Conservation (phyloP, 2,113 vertebrate genomes). For the Podiceps cristatus region DNA sequence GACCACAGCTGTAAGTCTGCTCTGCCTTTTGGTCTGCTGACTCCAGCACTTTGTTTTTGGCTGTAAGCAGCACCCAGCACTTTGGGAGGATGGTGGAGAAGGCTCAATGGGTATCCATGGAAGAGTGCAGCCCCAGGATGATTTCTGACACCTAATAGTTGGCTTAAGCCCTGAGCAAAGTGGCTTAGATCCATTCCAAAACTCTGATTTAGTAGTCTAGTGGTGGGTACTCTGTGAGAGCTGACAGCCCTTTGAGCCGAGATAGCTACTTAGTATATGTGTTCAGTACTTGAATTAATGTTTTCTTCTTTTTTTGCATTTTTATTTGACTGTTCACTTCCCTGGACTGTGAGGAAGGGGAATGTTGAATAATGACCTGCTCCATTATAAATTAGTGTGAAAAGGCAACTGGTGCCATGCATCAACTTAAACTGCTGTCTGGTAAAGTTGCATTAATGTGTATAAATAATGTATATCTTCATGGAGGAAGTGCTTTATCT, state of each 20-base stretch:
- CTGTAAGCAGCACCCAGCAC: background rate
- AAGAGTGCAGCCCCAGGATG: background rate
- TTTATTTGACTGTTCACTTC: constrained; percentile 29
- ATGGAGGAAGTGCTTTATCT: constrained; percentile 53
- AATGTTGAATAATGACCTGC: constrained; percentile 42
- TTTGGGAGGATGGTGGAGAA: background rate
- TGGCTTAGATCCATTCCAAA: background rate
- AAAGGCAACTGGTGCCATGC: constrained; percentile 43
- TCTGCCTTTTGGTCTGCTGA: background rate
- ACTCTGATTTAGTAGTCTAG: background rate
- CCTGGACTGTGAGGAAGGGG: background rate
- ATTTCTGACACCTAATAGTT: background rate
- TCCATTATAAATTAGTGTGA: constrained; percentile 40
- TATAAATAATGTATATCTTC: constrained; percentile 58
- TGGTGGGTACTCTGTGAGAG: background rate
- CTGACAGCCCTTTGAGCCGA: background rate
- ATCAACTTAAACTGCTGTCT: constrained; percentile 64
- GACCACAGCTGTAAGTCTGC: fast-evolving
- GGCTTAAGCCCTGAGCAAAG: background rate
- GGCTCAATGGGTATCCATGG: background rate
- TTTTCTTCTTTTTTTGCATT: constrained; percentile 14
- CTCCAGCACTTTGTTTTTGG: background rate
- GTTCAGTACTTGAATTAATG: constrained; percentile 10
- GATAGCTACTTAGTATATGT: background rate
- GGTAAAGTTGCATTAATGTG: constrained; percentile 52